Conservation (phyloP, 2,888 invertebrate genomes). For the Scelioninae gen. 1 region DNA sequence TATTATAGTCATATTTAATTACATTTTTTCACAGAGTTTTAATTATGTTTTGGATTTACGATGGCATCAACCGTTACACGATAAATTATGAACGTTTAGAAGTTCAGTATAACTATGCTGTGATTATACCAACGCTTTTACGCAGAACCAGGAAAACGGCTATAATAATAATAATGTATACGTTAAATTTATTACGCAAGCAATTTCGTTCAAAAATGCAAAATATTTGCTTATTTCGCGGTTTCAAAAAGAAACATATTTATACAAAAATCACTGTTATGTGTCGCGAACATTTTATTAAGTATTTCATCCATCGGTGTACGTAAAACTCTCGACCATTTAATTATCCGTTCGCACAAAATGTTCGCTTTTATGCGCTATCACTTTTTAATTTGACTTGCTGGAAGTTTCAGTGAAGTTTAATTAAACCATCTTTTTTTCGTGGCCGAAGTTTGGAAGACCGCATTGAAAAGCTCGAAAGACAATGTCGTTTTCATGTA, state of each 20-base stretch:
- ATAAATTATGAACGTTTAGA: constrained; percentile 45
- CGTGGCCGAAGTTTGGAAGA: too few species aligned
- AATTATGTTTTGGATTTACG: constrained; percentile 50
- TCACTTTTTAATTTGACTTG: constrained; percentile 77
- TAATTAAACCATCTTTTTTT: constrained; percentile 78
- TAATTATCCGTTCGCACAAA: constrained; percentile 74
- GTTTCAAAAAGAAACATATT: constrained; percentile 12
- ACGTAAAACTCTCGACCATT: constrained; percentile 72
- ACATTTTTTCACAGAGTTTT: constrained; percentile 32
- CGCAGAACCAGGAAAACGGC: constrained; percentile 16
- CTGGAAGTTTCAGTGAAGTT: constrained; percentile 73
- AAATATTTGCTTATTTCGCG: constrained; percentile 8
- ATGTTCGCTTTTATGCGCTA: constrained; percentile 74
- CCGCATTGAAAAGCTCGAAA: too few species aligned
- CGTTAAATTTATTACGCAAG: constrained; percentile 36
- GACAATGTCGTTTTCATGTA: too few species aligned
- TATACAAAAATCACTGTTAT: constrained; percentile 22
- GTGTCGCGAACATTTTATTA: constrained; percentile 24
- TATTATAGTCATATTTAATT: constrained; percentile 29
- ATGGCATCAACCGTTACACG: constrained; percentile 52
- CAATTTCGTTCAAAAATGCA: constrained; percentile 12
- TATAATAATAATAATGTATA: constrained; percentile 21
- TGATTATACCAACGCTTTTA: constrained; percentile 26
- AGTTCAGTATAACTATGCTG: constrained; percentile 28
- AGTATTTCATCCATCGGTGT: constrained; percentile 44